Percentiles rank a stretch among this genome's conserved stretches.
Evolutionary conservation across 1,140 invertebrate genomes (phyloP).

Genomic region (Venturia canescens): DNA sequence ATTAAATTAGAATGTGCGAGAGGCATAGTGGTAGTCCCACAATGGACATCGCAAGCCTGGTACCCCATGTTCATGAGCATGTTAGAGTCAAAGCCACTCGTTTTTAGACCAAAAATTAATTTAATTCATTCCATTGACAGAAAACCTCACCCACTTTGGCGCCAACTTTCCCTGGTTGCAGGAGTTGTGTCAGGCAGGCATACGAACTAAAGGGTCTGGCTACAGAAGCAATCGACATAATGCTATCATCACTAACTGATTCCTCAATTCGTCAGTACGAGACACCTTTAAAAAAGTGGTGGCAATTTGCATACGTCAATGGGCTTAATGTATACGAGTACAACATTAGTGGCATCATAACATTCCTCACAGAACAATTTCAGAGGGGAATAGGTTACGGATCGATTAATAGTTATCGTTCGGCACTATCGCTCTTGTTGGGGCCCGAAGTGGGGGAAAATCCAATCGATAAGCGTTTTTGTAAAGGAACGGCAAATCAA

Average conservation of each 20-base stretch:
- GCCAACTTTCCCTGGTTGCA: constrained; percentile 1
- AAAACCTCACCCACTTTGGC: background rate
- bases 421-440: background rate
- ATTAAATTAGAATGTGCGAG: background rate
- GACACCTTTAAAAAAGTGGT: constrained; percentile 1
- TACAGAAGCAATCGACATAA: background rate
- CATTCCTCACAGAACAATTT: background rate
- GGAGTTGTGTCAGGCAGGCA: constrained; percentile 5
- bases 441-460: background rate
- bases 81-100: background rate
- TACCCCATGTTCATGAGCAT: constrained; percentile 4
- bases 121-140: background rate
- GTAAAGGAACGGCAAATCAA: constrained; percentile 56
- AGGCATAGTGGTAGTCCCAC: background rate
- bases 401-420: background rate
- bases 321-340: background rate
- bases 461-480: constrained; percentile 41
- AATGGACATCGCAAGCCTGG: background rate
- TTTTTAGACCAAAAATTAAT: background rate
- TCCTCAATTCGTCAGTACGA: background rate
- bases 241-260: background rate
- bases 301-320: background rate
- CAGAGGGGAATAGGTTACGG: background rate
- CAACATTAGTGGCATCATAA: background rate
- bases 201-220: background rate